Conservation (phyloP, 2,797 vertebrate species). For the Lepilemur ruficaudatus region DNA sequence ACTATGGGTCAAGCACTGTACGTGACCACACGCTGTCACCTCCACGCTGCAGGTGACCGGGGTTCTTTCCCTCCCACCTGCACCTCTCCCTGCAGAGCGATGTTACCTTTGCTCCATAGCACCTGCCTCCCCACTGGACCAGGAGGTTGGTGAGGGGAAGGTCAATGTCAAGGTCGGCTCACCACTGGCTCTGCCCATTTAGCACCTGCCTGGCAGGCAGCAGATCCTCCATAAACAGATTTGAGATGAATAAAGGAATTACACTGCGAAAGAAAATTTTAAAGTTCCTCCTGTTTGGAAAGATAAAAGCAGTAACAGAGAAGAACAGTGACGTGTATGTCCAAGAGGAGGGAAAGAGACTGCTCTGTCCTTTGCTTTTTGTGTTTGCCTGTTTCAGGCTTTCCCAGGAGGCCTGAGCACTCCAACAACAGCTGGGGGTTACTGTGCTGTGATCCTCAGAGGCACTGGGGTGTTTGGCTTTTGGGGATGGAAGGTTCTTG, state of each 20-base stretch:
- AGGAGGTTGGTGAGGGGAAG: fast-evolving
- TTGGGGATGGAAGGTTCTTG: neutral
- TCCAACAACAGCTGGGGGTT: neutral
- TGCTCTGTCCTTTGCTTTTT: neutral
- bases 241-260: neutral
- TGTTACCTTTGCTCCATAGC: fast-evolving
- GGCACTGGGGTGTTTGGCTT: neutral
- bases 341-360: neutral
- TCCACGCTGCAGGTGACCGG: neutral
- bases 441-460: neutral
- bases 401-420: neutral
- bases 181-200: neutral
- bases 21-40: neutral
- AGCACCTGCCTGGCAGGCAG: fast-evolving
- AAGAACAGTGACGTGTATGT: fast-evolving
- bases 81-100: neutral
- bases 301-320: neutral
- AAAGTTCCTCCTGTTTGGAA: neutral
- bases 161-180: neutral
- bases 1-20: too few relatives aligned
- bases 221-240: neutral
- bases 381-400: neutral
- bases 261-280: neutral
- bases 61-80: fast-evolving
- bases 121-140: fast-evolving